Percentiles rank a stretch among this genome's conserved stretches.
Conservation (phyloP, 2,113 vertebrate genomes). For the Azemiops feae region DNA sequence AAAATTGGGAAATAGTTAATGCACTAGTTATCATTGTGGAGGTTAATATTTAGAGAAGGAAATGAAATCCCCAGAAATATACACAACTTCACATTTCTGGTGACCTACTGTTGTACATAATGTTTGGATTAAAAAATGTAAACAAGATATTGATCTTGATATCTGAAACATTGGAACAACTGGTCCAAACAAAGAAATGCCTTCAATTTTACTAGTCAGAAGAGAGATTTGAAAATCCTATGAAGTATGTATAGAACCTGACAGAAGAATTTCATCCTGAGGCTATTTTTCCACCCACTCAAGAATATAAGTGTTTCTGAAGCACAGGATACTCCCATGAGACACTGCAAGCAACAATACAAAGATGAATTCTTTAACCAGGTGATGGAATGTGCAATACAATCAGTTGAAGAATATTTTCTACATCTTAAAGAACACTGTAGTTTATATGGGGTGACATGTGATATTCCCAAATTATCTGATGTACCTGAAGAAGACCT, state of each 20-base stretch:
- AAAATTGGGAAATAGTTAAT: background rate
- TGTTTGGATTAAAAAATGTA: background rate
- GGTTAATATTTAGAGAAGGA: background rate
- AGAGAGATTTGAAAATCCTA: background rate
- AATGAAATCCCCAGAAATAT: background rate
- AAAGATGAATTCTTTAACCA: constrained; percentile 5
- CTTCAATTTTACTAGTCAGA: constrained; percentile 6
- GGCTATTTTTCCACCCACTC: background rate
- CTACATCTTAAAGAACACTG: background rate
- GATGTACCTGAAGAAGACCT: background rate
- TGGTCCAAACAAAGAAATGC: background rate
- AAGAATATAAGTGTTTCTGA: background rate
- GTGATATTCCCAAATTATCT: constrained; percentile 1
- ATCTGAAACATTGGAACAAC: background rate
- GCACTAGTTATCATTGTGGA: background rate
- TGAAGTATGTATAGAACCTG: background rate
- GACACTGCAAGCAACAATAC: constrained; percentile 6
- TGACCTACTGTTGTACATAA: background rate
- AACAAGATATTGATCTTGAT: background rate
- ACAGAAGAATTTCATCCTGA: background rate
- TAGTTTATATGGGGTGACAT: background rate
- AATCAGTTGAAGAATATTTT: constrained; percentile 6
- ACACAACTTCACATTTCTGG: background rate
- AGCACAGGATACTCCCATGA: background rate
- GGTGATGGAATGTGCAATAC: background rate